Conservation (phyloP, 2,888 invertebrate genomes). For the Phortica magna region DNA sequence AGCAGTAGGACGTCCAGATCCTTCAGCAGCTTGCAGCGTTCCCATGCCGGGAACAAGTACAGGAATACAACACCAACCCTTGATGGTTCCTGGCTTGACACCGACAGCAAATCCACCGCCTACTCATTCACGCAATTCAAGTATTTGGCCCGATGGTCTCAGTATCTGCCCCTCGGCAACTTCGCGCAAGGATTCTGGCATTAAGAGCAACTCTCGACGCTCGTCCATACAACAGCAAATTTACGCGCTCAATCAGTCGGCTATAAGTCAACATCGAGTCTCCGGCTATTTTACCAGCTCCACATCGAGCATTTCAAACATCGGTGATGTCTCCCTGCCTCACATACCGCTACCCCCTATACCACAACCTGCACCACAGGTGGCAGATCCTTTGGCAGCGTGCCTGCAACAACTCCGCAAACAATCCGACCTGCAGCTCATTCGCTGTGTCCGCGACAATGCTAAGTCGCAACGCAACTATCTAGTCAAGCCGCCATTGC, state of each 20-base stretch:
- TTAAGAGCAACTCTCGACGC: slow-evolving; percentile 89
- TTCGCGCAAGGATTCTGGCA: slow-evolving; percentile 93
- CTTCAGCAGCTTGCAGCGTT: slow-evolving; percentile 29
- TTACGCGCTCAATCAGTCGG: slow-evolving; percentile 82
- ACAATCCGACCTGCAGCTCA: slow-evolving; percentile 92
- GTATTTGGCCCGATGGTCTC: slow-evolving; percentile 81
- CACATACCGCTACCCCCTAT: slow-evolving; percentile 77
- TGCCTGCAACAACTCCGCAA: slow-evolving; percentile 90
- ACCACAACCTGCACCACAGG: slow-evolving; percentile 77
- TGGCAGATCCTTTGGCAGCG: slow-evolving; percentile 84
- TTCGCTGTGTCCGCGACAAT: slow-evolving; percentile 92
- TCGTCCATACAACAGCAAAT: slow-evolving; percentile 93
- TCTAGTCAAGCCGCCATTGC: slow-evolving; percentile 91
- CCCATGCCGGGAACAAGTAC: slow-evolving; percentile 38
- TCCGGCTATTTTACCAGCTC: slow-evolving; percentile 94
- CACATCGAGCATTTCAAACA: slow-evolving; percentile 82
- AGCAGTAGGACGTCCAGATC: slow-evolving; percentile 69
- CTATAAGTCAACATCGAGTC: slow-evolving; percentile 88
- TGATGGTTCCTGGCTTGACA: slow-evolving; percentile 29
- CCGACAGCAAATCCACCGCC: slow-evolving; percentile 26
- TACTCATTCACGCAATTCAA: slow-evolving; percentile 68
- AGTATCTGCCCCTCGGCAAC: slow-evolving; percentile 88
- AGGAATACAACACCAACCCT: slow-evolving; percentile 41
- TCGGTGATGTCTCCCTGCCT: slow-evolving; percentile 65
- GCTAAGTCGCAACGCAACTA: slow-evolving; percentile 90